Evolutionary conservation across 1,140 invertebrate species (phyloP), one percentile per base, ranked within the genome.

Genomic region (Heliconius congener): DNA sequence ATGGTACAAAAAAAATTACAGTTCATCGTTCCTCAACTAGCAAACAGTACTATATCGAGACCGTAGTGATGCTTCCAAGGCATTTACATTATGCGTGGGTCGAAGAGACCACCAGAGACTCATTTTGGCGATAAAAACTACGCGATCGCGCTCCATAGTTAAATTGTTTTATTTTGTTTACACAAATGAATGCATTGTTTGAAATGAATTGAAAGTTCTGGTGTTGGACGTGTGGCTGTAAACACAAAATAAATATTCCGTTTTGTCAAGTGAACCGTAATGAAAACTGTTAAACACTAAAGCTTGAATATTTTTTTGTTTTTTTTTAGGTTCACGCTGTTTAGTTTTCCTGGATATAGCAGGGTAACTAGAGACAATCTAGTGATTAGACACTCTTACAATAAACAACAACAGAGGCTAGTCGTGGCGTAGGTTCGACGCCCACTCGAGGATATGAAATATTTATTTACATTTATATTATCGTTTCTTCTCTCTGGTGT

Each of bases 41-140:
- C 23, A 46, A 50, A 66, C 8, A 46, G n/a, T 46, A 46, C 11
- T 23, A 8, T 8, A 13, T n/a, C 18, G 6, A 16, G 27, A 3
- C 30, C 27, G 60, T 18, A 66, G 73, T 23, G 55, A 42, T 55
- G 74, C 27, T 34, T 74, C 16, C 60, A 75, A 66, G 74, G 55
- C 16, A 60, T 50, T 75, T 75, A 66, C 37, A 75, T 66, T 16
- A 75, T 18, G 34, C 55, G 39, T 66, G 55, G 55, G 55, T 11
- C 23, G n/a, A 46, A n/a, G 37, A 60, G 19, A 57, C n/a, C 18
- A 52, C 50, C 18, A 57, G 19, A 57, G 55, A 66, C 74, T 66
- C n/a, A 66, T 75, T 37, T 13, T 66, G 3, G 60, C 4, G 60
- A 30, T 66, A 16, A 30, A 66, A 66, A 30, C 60, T 30, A 66